phyloP scores from a whole-genome alignment of 2,113 vertebrate species.

The Percina caprodes region DNA sequence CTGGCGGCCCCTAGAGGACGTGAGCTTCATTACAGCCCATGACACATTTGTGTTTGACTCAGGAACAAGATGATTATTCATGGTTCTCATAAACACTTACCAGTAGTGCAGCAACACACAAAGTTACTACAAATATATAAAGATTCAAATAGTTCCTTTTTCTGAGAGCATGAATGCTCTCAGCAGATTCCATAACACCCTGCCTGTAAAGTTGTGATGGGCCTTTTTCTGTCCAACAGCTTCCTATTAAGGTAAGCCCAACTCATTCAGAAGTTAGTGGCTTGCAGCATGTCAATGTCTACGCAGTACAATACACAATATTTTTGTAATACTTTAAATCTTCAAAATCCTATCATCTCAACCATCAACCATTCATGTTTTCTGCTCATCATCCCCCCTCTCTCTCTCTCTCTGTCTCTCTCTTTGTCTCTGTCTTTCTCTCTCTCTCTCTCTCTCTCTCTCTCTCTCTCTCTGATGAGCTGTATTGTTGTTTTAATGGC shows the following conservation, averaged over 20 bases:
- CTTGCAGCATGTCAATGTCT: not conserved
- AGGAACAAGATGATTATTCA: not conserved
- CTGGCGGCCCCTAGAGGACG: constrained; percentile 33
- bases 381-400: not conserved
- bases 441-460: not conserved
- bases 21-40: constrained; percentile 10
- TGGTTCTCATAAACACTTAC: not conserved
- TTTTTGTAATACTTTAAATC: not conserved
- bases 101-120: not conserved
- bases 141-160: not conserved
- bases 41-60: not conserved
- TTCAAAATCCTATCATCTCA: not conserved
- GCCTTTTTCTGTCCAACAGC: not conserved
- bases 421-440: not conserved
- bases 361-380: not conserved
- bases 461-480: constrained; percentile 11
- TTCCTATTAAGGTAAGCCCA: not conserved
- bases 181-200: not conserved
- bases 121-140: not conserved
- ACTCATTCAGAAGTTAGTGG: not conserved
- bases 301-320: not conserved
- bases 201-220: not conserved
- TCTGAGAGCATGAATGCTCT: not conserved
- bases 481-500: constrained; percentile 63
- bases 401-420: not conserved